Percentiles rank a stretch among this genome's conserved stretches.
Evolutionary conservation across 2,888 invertebrate species (phyloP).

Genomic region (Beris chalybata): DNA sequence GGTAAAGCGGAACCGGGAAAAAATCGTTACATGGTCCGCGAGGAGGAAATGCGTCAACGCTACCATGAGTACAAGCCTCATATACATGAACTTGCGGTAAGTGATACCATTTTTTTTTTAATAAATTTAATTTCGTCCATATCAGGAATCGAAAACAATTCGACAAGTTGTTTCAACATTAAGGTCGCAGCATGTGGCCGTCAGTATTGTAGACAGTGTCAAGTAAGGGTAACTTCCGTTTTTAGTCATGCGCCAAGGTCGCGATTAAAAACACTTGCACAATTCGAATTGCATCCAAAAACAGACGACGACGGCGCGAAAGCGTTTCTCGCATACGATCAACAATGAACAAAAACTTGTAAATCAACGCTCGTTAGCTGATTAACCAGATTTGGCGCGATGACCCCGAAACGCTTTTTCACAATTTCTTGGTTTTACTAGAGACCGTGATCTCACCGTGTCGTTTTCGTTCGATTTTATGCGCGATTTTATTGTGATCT

Average conservation of each 20-base stretch:
- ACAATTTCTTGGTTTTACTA: slow-evolving; percentile 10
- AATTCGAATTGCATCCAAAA: slow-evolving; percentile 11
- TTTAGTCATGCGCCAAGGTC: slow-evolving; percentile 16
- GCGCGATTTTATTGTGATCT: too few relatives aligned
- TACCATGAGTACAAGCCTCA: slow-evolving; percentile 63
- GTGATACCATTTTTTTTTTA: slow-evolving; percentile 20
- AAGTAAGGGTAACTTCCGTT: slow-evolving; percentile 5
- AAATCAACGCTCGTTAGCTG: not conserved
- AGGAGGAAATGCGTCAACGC: slow-evolving; percentile 61
- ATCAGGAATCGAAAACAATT: not conserved
- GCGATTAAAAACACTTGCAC: not conserved
- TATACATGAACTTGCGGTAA: slow-evolving; percentile 54
- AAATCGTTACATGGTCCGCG: slow-evolving; percentile 58
- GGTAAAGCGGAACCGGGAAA: slow-evolving; percentile 50
- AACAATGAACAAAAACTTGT: not conserved
- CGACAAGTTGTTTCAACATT: slow-evolving; percentile 17
- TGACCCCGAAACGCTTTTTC: slow-evolving; percentile 23
- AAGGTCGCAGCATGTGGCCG: slow-evolving; percentile 18
- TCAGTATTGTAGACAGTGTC: slow-evolving; percentile 2
- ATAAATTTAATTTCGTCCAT: too few relatives aligned
- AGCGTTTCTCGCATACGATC: not conserved
- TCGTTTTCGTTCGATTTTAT: too few relatives aligned
- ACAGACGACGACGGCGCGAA: not conserved
- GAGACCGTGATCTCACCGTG: slow-evolving; percentile 22
- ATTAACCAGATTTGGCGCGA: slow-evolving; percentile 17